Evolutionary conservation across 2,888 invertebrate species (phyloP).

Genomic region (Tanaodytes sp.): DNA sequence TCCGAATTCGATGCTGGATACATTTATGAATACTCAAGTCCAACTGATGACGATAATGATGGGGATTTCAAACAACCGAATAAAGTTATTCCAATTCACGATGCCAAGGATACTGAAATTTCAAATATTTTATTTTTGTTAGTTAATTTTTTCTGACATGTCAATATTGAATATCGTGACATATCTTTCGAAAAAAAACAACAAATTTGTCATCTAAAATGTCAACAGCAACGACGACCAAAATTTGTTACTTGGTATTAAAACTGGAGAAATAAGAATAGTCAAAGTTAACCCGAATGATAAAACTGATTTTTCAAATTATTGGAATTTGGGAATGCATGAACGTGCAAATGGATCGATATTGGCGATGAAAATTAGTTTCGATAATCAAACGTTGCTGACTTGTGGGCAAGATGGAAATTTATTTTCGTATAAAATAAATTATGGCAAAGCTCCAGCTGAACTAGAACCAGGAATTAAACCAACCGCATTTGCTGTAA

Average conservation of each 20-base stretch:
- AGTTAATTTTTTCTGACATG: too few species aligned
- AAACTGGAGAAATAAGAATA: conserved; percentile 77
- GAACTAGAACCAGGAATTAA: too few species aligned
- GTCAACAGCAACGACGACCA: conserved; percentile 66
- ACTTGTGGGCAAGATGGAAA: conserved; percentile 85
- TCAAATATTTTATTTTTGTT: conserved; percentile 71
- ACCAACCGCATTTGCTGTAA: too few species aligned
- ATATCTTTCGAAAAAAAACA: too few species aligned
- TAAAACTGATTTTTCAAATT: conserved; percentile 77
- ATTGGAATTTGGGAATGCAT: conserved; percentile 83
- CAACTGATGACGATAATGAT: conserved; percentile 23
- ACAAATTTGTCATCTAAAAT: too few species aligned
- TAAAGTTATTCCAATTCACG: conserved; percentile 73
- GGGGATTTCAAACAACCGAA: conserved; percentile 71
- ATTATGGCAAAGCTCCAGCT: too few species aligned
- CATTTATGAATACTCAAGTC: conserved; percentile 76
- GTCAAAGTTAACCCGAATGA: conserved; percentile 74
- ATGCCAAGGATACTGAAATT: conserved; percentile 77
- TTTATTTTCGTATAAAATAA: conserved; percentile 78
- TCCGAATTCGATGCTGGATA: conserved; percentile 80
- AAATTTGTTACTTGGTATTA: conserved; percentile 77
- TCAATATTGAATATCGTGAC: too few species aligned
- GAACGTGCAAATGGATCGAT: conserved; percentile 82
- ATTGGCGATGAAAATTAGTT: conserved; percentile 78
- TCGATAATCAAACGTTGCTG: conserved; percentile 76